phyloP scores from a whole-genome alignment of 2,888 invertebrate species.

The Chydorus sphaericus region DNA sequence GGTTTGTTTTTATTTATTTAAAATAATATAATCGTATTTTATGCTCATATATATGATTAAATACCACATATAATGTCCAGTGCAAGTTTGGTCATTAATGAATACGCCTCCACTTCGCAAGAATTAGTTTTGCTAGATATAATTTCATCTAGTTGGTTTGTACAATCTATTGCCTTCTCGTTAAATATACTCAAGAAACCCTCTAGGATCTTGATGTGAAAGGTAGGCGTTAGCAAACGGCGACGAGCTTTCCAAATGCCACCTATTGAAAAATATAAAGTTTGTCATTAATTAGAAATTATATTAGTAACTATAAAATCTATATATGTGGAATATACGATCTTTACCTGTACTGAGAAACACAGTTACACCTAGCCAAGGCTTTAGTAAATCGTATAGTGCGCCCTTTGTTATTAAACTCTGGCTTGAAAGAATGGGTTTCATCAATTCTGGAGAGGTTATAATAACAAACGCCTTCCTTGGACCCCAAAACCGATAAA shows the following conservation, averaged over 20 bases:
- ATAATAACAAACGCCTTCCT: not conserved
- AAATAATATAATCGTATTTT: not conserved
- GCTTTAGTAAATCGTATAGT: conserved; percentile 28
- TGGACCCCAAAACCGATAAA: conserved; percentile 20
- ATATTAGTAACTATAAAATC: too few relatives aligned
- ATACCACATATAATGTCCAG: conserved; percentile 32
- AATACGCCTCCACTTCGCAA: conserved; percentile 27
- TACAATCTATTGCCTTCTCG: conserved; percentile 27
- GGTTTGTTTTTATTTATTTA: not conserved
- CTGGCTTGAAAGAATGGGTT: conserved; percentile 28
- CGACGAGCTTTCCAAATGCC: not conserved
- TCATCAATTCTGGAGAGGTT: not conserved
- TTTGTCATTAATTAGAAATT: too few relatives aligned
- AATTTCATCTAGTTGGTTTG: not conserved
- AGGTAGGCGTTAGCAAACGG: conserved; percentile 31
- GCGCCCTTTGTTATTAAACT: conserved; percentile 29
- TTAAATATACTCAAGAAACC: conserved; percentile 34
- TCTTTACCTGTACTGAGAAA: conserved; percentile 28
- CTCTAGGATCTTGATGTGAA: conserved; percentile 33
- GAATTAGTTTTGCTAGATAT: not conserved
- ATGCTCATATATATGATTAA: not conserved
- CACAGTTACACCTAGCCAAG: conserved; percentile 30
- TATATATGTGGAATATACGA: too few relatives aligned
- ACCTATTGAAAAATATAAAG: too few relatives aligned
- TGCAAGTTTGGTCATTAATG: conserved; percentile 32